Evolutionary conservation across 2,888 invertebrate species (phyloP), one percentile per base, ranked within the genome.

Genomic region (Conops quadrifasciatus): DNA sequence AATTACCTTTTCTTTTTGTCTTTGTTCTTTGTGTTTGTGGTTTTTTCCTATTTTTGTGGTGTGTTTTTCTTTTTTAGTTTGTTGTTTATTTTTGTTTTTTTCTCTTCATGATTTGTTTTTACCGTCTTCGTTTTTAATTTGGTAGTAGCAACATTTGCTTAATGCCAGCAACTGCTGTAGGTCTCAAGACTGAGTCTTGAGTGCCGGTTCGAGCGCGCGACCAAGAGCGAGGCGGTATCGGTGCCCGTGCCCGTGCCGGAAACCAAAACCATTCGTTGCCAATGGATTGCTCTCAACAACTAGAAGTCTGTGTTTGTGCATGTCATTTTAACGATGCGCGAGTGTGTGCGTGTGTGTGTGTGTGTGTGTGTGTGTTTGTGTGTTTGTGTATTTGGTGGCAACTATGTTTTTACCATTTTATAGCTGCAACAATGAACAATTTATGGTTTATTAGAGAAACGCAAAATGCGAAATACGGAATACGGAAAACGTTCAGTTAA

Each of bases 391-490:
- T 36, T 36, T 58, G 58, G n/a, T 49, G n/a, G 49, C 58, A 58
- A 58, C 58, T 24, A 13, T 26, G 58, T 58, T 36, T 36, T 36
- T 28, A 26, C 15, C 58, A 58, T 58, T 58, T 58, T 58, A 58
- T 58, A 26, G 58, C 58, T 26, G 58, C 58, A 58, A 58, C 58
- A 58, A 24, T 58, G 58, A 58, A 13, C 15, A 15, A 56, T 58
- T 58, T 58, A 58, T 58, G 26, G 58, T 26, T 58, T 58, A 58
- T 58, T 58, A 58, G 58, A 58, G 28, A 58, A 58, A 13, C 28
- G 26, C 58, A 26, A 28, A 58, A 58, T 26, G 15, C 49, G 49
- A 19, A 49, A 49, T 15, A 49, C 49, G 15, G 49, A 49, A 49
- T 15, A 49, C 49, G 15, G 49, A 49, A 49, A 19, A 49, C 49